A percentile compares a stretch with the other conserved stretches of the same genome.
These are phyloP conservation scores for Lepidotrigona ventralis DNA, from an alignment of 1,140 invertebrate genomes.

Conservation along the genomic window DNA sequence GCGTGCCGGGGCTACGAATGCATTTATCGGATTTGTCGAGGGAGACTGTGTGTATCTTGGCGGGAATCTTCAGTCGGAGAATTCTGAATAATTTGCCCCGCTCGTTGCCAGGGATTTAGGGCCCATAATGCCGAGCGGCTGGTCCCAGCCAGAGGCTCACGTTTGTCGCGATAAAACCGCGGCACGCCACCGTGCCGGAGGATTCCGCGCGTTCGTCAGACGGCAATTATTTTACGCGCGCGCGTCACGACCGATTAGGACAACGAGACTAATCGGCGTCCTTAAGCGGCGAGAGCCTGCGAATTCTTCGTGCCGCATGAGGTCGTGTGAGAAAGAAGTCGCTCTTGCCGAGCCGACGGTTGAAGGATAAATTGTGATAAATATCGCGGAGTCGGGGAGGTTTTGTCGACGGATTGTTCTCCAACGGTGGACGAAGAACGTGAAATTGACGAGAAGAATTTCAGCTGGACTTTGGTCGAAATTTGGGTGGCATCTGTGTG, in stretches of 20 bases:
- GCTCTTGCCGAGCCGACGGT: background rate
- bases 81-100: slow-evolving; percentile 64
- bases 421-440: background rate
- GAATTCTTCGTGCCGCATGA: slow-evolving; percentile 43
- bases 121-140: slow-evolving; percentile 43
- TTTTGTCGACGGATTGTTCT: background rate
- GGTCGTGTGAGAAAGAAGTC: slow-evolving; percentile 28
- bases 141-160: slow-evolving; percentile 1
- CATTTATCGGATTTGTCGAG: slow-evolving; percentile 54
- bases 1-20: slow-evolving; percentile 52
- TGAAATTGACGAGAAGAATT: background rate
- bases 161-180: slow-evolving; percentile 50
- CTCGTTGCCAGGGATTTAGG: slow-evolving; percentile 56
- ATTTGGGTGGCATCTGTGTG: background rate
- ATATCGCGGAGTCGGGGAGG: background rate
- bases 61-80: slow-evolving; percentile 56
- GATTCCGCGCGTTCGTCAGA: slow-evolving; percentile 53
- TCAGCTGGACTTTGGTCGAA: background rate
- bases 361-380: slow-evolving; percentile 21
- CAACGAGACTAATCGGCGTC: slow-evolving; percentile 54
- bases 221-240: slow-evolving; percentile 58
- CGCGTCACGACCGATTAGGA: slow-evolving; percentile 55
- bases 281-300: slow-evolving; percentile 54
- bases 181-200: background rate
- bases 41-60: slow-evolving; percentile 49